Percentiles rank a stretch among this genome's conserved stretches.
Evolutionary conservation across 2,888 invertebrate genomes (phyloP).

Genomic region (Punctoribates punctum): DNA sequence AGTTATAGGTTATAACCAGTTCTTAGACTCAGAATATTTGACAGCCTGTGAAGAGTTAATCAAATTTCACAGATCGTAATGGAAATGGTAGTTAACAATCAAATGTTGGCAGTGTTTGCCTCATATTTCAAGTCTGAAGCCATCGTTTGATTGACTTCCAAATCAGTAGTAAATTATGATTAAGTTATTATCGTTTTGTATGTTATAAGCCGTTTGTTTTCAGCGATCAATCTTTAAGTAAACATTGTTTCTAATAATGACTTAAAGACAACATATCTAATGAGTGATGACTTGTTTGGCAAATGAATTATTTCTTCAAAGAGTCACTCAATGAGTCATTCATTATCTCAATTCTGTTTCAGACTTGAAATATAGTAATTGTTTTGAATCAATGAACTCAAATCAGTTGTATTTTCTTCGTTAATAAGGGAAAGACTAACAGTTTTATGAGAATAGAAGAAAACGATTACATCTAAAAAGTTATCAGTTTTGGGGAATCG

Average conservation of each 20-base stretch:
- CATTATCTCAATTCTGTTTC: background rate
- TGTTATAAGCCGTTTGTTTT: background rate
- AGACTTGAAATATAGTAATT: background rate
- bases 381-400: slow-evolving; percentile 21
- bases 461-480: slow-evolving; percentile 15
- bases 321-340: background rate
- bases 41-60: background rate
- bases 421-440: background rate
- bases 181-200: background rate
- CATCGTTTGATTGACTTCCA: background rate
- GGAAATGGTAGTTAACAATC: background rate
- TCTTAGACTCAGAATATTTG: too few species aligned
- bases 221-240: slow-evolving; percentile 1
- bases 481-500: slow-evolving; percentile 30
- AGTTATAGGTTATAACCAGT: too few species aligned
- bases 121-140: background rate
- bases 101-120: background rate
- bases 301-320: background rate
- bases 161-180: slow-evolving; percentile 11
- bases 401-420: slow-evolving; percentile 13
- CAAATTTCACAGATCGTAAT: background rate
- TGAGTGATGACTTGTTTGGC: slow-evolving; percentile 10
- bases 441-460: background rate
- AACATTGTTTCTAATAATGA: slow-evolving; percentile 18
- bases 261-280: background rate